Evolutionary conservation across 2,113 vertebrate genomes (phyloP).

Genomic region (Cardinalis cardinalis): DNA sequence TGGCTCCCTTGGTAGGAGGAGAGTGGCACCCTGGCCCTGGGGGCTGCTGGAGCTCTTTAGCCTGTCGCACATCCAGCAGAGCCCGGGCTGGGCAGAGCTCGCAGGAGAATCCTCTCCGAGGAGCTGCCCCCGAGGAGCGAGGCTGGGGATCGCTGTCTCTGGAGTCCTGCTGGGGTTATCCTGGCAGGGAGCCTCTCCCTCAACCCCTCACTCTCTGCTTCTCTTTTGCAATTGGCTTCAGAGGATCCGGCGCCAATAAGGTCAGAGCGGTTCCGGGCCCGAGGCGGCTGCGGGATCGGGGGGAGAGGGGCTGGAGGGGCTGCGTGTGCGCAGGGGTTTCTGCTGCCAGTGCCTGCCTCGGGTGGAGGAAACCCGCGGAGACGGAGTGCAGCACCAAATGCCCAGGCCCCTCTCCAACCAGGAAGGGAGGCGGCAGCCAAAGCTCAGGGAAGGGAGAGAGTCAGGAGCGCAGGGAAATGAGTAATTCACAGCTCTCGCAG

Average conservation of each 20-base stretch:
- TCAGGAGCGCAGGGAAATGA: neutral
- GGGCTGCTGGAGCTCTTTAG: neutral
- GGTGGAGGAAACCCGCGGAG: neutral
- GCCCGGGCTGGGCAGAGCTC: neutral
- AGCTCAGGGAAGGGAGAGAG: neutral
- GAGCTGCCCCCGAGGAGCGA: neutral
- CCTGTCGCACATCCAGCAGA: neutral
- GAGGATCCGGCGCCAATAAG: conserved; percentile 72
- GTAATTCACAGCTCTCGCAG: neutral
- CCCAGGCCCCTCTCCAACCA: neutral
- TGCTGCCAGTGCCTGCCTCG: conserved; percentile 1
- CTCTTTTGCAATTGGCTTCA: conserved; percentile 77
- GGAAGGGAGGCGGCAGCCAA: neutral
- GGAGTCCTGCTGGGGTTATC: neutral
- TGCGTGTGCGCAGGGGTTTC: neutral
- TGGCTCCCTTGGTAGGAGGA: neutral
- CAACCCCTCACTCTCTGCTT: conserved; percentile 69
- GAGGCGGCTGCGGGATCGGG: neutral
- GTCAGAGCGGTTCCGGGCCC: conserved; percentile 51
- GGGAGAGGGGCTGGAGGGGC: neutral
- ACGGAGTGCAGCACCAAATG: neutral
- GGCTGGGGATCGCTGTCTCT: neutral
- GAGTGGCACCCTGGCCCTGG: neutral
- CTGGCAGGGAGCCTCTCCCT: neutral
- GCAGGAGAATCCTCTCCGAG: accelerated